phyloP scores from a whole-genome alignment of 2,113 vertebrate species.

The Gracilinanus agilis region DNA sequence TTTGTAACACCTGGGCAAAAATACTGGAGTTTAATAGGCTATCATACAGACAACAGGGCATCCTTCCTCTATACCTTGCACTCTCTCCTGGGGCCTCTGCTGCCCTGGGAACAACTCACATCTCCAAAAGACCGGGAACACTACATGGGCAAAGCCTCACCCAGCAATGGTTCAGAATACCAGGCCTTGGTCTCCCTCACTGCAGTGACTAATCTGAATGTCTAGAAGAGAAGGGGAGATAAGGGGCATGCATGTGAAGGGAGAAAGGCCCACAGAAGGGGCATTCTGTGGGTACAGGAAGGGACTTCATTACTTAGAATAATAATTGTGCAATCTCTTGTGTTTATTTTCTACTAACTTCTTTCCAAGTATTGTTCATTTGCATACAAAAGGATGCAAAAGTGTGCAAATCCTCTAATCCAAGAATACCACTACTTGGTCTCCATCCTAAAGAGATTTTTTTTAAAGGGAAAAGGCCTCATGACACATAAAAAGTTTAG shows the following conservation, averaged over 20 bases:
- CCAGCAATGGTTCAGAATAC: not conserved
- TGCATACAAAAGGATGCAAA: too few relatives aligned
- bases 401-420: too few relatives aligned
- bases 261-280: not conserved
- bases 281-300: not conserved
- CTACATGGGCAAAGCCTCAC: not conserved
- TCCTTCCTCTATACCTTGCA: not conserved
- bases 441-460: too few relatives aligned
- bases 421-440: too few relatives aligned
- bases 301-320: not conserved
- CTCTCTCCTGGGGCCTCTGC: not conserved
- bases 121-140: not conserved
- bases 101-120: not conserved
- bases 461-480: not conserved
- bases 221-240: not conserved
- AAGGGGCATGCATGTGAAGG: not conserved
- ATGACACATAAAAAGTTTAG: not conserved
- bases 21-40: not conserved
- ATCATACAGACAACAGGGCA: not conserved
- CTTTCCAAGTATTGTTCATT: not conserved
- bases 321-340: not conserved
- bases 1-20: not conserved
- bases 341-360: not conserved
- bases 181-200: not conserved
- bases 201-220: not conserved